These are phyloP conservation scores for Thamnaconus septentrionalis DNA, from an alignment of 2,113 vertebrate genomes.

Conservation along the genomic window DNA sequence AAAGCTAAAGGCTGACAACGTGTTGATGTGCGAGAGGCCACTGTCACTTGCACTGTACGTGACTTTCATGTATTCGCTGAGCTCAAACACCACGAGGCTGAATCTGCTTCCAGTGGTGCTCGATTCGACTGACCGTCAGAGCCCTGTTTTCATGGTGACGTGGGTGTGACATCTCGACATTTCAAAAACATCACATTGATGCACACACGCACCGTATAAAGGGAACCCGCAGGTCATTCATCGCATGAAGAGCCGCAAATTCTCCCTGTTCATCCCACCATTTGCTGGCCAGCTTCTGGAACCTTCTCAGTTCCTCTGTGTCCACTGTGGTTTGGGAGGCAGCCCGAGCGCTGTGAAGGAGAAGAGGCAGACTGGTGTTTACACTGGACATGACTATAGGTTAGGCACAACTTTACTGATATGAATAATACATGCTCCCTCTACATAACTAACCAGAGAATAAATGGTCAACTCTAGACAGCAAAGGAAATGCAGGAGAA, in stretches of 20 bases:
- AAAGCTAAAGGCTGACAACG: slow-evolving; percentile 24
- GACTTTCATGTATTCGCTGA: not conserved
- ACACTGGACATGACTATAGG: too few relatives aligned
- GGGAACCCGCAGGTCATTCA: slow-evolving; percentile 95
- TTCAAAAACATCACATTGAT: not conserved
- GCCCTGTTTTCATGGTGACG: not conserved
- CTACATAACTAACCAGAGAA: too few relatives aligned
- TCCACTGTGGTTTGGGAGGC: slow-evolving; percentile 83
- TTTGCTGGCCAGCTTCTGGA: slow-evolving; percentile 83
- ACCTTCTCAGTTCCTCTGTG: slow-evolving; percentile 84
- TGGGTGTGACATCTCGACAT: not conserved
- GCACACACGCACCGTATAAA: slow-evolving; percentile 85
- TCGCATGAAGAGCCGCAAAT: slow-evolving; percentile 87
- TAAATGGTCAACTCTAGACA: too few relatives aligned
- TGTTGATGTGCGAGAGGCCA: slow-evolving; percentile 20
- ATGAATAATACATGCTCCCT: too few relatives aligned
- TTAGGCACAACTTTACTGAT: too few relatives aligned
- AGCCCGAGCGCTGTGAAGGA: slow-evolving; percentile 23
- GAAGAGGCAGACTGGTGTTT: not conserved
- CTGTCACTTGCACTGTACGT: slow-evolving; percentile 26
- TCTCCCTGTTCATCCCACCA: slow-evolving; percentile 95
- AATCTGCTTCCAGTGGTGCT: slow-evolving; percentile 5
- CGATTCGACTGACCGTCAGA: slow-evolving; percentile 13
- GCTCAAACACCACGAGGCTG: slow-evolving; percentile 2
- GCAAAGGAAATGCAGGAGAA: too few relatives aligned